Evolutionary conservation across 2,888 invertebrate genomes (phyloP).

Genomic region (Anagyrus pseudococci): DNA sequence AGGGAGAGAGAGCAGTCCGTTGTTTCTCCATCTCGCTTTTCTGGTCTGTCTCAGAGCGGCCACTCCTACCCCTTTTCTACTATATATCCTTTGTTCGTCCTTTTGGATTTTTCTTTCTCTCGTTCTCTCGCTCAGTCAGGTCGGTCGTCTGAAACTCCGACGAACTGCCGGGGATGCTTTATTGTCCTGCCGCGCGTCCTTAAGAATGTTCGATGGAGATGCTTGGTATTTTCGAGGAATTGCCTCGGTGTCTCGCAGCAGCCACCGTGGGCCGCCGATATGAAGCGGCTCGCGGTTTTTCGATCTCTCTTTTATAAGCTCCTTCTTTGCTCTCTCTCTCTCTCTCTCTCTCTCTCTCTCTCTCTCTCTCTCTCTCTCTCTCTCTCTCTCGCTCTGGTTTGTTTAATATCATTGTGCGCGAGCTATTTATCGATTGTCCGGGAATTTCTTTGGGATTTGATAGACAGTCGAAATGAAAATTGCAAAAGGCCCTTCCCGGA

Average conservation of each 20-base stretch:
- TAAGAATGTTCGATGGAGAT: conserved; percentile 33
- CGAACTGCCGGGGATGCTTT: conserved; percentile 28
- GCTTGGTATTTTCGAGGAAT: conserved; percentile 38
- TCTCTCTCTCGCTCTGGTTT: conserved; percentile 19
- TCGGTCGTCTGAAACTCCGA: conserved; percentile 24
- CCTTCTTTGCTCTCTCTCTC: conserved; percentile 2
- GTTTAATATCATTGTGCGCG: conserved; percentile 31
- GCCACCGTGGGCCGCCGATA: too few relatives aligned
- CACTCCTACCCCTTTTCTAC: conserved; percentile 17
- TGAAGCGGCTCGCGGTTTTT: conserved; percentile 35
- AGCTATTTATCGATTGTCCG: conserved; percentile 36
- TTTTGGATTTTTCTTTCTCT: conserved; percentile 28
- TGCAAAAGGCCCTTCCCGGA: not conserved
- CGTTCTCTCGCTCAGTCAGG: conserved; percentile 14
- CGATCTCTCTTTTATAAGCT: conserved; percentile 26
- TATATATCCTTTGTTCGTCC: conserved; percentile 23
- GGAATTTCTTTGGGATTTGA: conserved; percentile 34
- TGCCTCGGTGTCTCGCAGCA: too few relatives aligned
- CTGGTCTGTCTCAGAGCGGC: conserved; percentile 30
- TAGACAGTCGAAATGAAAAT: conserved; percentile 38
- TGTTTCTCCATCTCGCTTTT: conserved; percentile 12
- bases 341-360: not conserved
- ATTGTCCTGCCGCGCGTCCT: conserved; percentile 31
- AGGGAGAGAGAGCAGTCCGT: not conserved
- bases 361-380: not conserved